Evolutionary conservation across 1,140 invertebrate genomes (phyloP), one percentile per base, ranked within the genome.

Genomic region (Drosophila watanabei): DNA sequence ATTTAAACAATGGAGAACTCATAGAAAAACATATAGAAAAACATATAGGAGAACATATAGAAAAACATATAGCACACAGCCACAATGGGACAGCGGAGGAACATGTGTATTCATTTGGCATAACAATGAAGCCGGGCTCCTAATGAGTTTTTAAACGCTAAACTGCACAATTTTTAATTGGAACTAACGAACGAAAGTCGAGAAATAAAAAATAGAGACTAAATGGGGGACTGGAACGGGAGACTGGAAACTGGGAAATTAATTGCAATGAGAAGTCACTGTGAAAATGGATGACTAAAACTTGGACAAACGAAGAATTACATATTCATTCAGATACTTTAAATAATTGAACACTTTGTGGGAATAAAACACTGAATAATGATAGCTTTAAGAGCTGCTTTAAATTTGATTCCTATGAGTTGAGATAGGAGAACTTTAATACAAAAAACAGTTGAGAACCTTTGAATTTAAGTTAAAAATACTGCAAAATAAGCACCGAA

Each of bases 81-180:
- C 62, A 33, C 37, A 43, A 45, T 28, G 41, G 32, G 37, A 57
- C 28, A 37, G 37, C 32, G 8, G 5, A 28, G 20, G 3, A 51
- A 66, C 71, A 77, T 77, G 62, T 68, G 72, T 60, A 56, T 78
- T 54, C 75, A 78, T 69, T 69, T 69, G 48, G 54, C 73, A 68
- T 32, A 77, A 78, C 75, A 78, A 78, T 78, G 43, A 49, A 61
- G 56, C 41, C 30, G 43, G 32, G 46, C 72, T 75, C 58, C 37
- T 58, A 79, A 79, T 79, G 75, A 62, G 64, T 70, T 79, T 79
- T 79, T 58, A 79, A 79, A 79, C 39, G 76, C 43, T 70, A 68
- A 68, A 68, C 35, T 70, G 66, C 66, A 39, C 45, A 54, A 37
- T 58, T 79, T 52, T 77, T 69, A 69, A 77, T 78, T 69, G 75